Evolutionary conservation across 92 coral and sea anemone genomes (phyloP).

Genomic region (Zoanthus sociatus): DNA sequence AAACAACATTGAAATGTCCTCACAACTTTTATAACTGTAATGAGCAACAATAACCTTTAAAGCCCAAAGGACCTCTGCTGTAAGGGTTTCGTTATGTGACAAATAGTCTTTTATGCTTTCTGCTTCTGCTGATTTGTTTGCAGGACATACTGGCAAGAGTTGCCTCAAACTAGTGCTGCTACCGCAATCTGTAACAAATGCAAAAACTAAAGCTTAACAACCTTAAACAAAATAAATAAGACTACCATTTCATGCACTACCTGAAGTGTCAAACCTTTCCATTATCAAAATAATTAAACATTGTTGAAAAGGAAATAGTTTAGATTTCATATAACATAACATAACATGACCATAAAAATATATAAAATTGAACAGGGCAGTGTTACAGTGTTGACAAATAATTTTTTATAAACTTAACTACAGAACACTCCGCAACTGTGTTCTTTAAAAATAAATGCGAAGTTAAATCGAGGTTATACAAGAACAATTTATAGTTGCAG

Average conservation of each 20-base stretch:
- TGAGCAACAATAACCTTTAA: slow-evolving; percentile 43
- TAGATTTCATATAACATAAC: too few relatives aligned
- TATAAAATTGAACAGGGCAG: too few relatives aligned
- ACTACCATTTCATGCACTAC: slow-evolving; percentile 4
- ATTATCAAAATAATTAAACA: too few relatives aligned
- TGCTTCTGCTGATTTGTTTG: slow-evolving; percentile 6
- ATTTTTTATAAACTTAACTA: too few relatives aligned
- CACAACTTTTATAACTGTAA: slow-evolving; percentile 60
- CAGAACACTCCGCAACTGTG: too few relatives aligned
- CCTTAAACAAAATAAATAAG: slow-evolving; percentile 25
- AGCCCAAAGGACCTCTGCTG: slow-evolving; percentile 55
- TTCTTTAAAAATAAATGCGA: too few relatives aligned
- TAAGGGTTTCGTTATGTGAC: slow-evolving; percentile 45
- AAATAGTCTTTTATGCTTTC: slow-evolving; percentile 17
- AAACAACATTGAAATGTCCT: slow-evolving; percentile 39
- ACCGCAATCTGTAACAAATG: slow-evolving; percentile 36
- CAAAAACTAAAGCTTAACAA: neutral
- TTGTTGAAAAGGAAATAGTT: too few relatives aligned
- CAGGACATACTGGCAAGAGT: slow-evolving; percentile 19
- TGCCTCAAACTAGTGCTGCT: slow-evolving; percentile 15
- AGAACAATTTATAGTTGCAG: too few relatives aligned
- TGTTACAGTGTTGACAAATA: too few relatives aligned
- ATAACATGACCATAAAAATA: too few relatives aligned
- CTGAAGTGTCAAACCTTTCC: too few relatives aligned
- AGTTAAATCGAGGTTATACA: too few relatives aligned